A percentile compares a stretch with the other conserved stretches of the same genome.
phyloP scores from a whole-genome alignment of 2,888 invertebrate species.

The Neoitamus cyanurus region DNA sequence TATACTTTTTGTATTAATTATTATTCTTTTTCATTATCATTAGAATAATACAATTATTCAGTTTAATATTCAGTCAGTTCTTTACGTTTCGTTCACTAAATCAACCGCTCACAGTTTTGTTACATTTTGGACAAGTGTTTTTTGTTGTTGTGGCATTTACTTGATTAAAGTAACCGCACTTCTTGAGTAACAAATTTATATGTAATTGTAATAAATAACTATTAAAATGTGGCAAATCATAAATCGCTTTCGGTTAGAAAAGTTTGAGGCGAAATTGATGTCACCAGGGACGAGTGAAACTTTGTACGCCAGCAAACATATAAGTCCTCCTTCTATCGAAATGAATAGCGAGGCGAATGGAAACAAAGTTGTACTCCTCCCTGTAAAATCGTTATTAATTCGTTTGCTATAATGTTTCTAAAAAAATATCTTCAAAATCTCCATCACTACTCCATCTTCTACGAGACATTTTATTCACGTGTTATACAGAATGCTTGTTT shows the following conservation, averaged over 20 bases:
- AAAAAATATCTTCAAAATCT: neutral
- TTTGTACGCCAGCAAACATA: neutral
- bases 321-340: neutral
- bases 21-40: neutral
- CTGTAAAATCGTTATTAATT: neutral
- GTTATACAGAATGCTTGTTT: slow-evolving; percentile 17
- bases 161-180: neutral
- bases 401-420: neutral
- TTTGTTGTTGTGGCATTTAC: neutral
- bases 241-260: neutral
- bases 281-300: neutral
- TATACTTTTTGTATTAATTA: slow-evolving; percentile 13
- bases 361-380: neutral
- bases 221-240: neutral
- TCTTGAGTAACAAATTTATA: neutral
- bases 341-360: too few relatives aligned
- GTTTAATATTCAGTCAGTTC: slow-evolving; percentile 30
- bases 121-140: neutral
- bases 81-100: slow-evolving; percentile 27
- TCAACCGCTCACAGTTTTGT: slow-evolving; percentile 9
- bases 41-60: slow-evolving; percentile 30
- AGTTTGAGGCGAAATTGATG: neutral
- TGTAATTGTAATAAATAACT: neutral
- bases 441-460: neutral
- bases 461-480: slow-evolving; percentile 5